Conservation (phyloP, 2,888 invertebrate genomes). For the Trachelus stipa region DNA sequence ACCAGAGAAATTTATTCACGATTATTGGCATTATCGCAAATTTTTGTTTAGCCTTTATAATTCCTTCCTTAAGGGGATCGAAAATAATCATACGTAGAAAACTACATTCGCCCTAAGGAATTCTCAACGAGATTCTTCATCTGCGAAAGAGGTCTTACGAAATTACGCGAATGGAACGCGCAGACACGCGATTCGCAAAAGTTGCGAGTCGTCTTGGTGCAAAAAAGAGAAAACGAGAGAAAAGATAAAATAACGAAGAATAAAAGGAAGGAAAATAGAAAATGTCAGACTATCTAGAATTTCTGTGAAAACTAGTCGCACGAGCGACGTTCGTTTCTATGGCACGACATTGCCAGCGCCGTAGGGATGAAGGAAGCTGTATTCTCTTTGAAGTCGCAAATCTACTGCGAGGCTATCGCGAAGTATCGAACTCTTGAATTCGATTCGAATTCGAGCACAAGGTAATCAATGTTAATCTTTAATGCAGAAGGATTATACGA, state of each 20-base stretch:
- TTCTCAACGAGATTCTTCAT: neutral
- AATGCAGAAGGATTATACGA: neutral
- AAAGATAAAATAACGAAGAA: neutral
- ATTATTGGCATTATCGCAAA: too few species aligned
- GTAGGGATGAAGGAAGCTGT: neutral
- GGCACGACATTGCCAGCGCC: neutral
- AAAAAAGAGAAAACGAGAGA: neutral
- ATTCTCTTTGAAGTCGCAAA: neutral
- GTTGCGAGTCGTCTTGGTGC: neutral
- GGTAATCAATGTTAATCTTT: neutral
- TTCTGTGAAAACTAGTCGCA: neutral
- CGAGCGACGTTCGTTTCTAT: neutral
- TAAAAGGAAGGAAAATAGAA: neutral
- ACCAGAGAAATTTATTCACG: too few species aligned
- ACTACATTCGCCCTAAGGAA: neutral
- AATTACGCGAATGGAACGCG: neutral
- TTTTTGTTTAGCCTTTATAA: too few species aligned
- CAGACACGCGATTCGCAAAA: neutral
- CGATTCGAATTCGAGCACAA: neutral
- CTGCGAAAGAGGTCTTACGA: neutral
- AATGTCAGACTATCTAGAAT: neutral
- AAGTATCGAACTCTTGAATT: neutral
- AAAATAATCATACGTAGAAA: neutral
- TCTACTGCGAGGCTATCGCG: neutral
- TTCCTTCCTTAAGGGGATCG: too few species aligned